Evolutionary conservation across 2,888 invertebrate species (phyloP), one percentile per base, ranked within the genome.

Genomic region (Microctonus brassicae): DNA sequence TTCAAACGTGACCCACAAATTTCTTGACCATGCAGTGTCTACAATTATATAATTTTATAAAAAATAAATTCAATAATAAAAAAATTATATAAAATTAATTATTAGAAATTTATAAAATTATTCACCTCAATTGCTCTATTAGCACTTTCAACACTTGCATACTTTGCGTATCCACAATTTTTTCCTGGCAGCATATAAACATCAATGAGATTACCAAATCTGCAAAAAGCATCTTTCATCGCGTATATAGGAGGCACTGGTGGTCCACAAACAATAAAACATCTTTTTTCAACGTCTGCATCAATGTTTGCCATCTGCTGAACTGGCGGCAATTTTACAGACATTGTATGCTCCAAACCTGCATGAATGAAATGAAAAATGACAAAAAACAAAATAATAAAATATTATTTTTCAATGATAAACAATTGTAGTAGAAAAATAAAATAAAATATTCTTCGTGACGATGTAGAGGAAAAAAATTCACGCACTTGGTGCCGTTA

Each of bases 161-260:
- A 97, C 82, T 96, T 95, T 6, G 95, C 97, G 88, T 96, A 97
- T 0, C 97, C 97, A 87, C 95, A 97, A 82, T 96, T 97, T 84
- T 95, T 95, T 84, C 96, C 95, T 61, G 93, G 93, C 78, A 97
- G 89, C 86, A 97, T 92, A 84, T 96, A 97, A 1, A 97, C 95
- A 86, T 96, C 97, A 71, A 97, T 96, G 10, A 97, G 90, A 84
- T 94, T 92, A 6, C 97, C 97, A 88, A 97, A 97, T 81, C 97
- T 92, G 80, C 95, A 95, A 87, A 97, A 97, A 22, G 95, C 92
- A 86, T 97, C 97, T 80, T 94, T 93, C 82, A 98, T 89, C 26
- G 95, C 93, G 72, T 93, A 91, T 77, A 93, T 89, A 1, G 95
- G 93, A 13, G 97, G 95, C 57, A 96, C 84, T 22, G 87, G 87